Base-by-base conservation (phyloP, 2,797 vertebrate genomes). In the Sebastes kiyomatsui region DNA sequence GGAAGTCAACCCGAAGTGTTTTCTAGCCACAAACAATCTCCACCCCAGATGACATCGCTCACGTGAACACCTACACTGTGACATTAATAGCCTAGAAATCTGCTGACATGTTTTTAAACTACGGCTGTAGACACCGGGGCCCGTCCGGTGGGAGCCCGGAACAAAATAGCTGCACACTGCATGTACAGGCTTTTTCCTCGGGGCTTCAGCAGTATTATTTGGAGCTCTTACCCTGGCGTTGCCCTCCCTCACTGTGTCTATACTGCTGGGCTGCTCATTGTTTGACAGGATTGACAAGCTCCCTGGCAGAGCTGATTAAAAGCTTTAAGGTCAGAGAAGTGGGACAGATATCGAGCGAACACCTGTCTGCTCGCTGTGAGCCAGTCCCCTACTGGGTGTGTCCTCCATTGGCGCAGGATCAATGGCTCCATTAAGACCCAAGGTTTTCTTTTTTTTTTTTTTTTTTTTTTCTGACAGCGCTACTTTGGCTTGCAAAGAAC, bases 261-360 rank as follows among this genome's bases (percentile, higher is more conserved):
- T 87, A 84, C 77, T 38, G 82, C 69, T 42, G 79, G 75, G 75
- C 79, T 69, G 84, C 88, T 91, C 91, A 90, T 93, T 92, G 92
- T 96, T 94, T 94, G 94, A 95, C 94, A 93, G 90, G 94, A 95
- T 94, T 95, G 94, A 95, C 94, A 92, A 95, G 93, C 93, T 96
- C 93, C 87, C 92, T 91, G 85, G 93, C 93, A 92, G 93, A 96
- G 94, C 94, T 96, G 95, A 96, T 95, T 95, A 96, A 94, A 95
- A 95, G 94, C 95, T 95, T 95, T 95, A 95, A 95, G 94, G 95
- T 94, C 93, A 94, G 82, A 90, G 91, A 95, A 95, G 93, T 95
- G 93, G 94, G 94, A 93, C 94, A 93, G 93, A 92, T 95, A 95
- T 95, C 85, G 93, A 95, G 90, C 93, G 87, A 92, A 93, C 93